Evolutionary conservation across 2,113 vertebrate species (phyloP).

Genomic region (Clarias macrocephalus): DNA sequence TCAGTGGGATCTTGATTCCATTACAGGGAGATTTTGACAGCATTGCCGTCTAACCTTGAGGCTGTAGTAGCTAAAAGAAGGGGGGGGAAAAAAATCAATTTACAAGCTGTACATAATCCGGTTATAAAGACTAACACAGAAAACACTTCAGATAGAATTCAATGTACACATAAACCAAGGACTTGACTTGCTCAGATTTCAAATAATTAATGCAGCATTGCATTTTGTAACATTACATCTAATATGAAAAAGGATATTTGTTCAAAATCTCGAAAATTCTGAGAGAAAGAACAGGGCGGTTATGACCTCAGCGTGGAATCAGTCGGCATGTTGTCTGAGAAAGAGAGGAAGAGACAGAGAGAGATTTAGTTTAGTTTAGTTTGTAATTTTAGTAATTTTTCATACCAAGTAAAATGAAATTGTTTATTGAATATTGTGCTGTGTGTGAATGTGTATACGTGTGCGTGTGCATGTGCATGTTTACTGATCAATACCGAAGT

Average conservation of each 20-base stretch:
- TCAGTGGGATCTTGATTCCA: neutral
- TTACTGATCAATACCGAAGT: neutral
- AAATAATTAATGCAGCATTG: neutral
- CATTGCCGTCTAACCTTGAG: neutral
- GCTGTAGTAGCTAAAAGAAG: neutral
- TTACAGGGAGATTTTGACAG: neutral
- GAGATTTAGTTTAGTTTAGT: neutral
- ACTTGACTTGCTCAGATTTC: neutral
- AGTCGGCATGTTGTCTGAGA: no score
- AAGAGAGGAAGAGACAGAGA: neutral
- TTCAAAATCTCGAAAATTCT: neutral
- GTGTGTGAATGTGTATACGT: no score
- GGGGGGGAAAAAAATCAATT: constrained; percentile 11
- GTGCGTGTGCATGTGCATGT: no score
- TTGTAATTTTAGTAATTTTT: neutral
- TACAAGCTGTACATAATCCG: constrained; percentile 10
- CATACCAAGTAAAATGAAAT: neutral
- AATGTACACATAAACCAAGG: neutral
- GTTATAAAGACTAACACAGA: constrained; percentile 2
- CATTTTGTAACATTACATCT: neutral
- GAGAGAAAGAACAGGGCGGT: neutral
- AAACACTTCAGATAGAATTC: neutral
- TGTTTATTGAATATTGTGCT: neutral
- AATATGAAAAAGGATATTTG: neutral
- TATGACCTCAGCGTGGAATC: neutral